Percentiles rank a stretch among this genome's conserved stretches.
phyloP scores from a whole-genome alignment of 2,797 vertebrate species.

The Sebastolobus alascanus region DNA sequence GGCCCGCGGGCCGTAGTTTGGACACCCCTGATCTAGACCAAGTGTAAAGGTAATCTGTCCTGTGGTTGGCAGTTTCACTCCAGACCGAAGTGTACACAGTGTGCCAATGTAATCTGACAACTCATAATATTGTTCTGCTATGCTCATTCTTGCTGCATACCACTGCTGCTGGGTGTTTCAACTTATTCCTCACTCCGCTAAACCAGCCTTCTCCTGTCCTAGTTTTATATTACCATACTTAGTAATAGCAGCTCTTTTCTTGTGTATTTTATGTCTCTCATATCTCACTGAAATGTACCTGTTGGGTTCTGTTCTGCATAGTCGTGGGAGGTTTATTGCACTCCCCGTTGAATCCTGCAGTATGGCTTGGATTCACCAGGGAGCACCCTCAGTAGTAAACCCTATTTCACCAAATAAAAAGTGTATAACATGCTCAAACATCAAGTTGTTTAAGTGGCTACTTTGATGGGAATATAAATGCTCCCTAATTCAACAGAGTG shows the following conservation, averaged over 20 bases:
- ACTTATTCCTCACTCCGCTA: neutral
- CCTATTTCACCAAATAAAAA: constrained; percentile 19
- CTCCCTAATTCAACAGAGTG: neutral
- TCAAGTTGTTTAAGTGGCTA: neutral
- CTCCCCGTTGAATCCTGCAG: neutral
- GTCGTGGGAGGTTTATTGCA: constrained; percentile 2
- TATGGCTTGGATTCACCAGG: neutral
- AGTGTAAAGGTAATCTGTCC: neutral
- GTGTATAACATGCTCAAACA: constrained; percentile 6
- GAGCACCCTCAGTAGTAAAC: constrained; percentile 6
- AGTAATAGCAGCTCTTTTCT: constrained; percentile 1
- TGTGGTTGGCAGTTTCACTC: neutral
- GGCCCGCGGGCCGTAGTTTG: no score
- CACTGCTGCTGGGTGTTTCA: neutral
- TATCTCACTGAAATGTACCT: constrained; percentile 10
- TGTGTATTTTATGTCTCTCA: neutral
- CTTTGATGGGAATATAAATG: neutral
- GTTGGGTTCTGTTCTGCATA: constrained; percentile 11
- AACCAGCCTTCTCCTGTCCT: neutral
- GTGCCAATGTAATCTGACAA: neutral
- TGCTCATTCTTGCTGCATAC: neutral
- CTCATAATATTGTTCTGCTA: neutral
- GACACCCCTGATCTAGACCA: no score
- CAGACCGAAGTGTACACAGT: neutral
- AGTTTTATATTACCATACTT: neutral